Base-by-base conservation (phyloP, 2,888 invertebrate genomes). In the Apodemia mormo region DNA sequence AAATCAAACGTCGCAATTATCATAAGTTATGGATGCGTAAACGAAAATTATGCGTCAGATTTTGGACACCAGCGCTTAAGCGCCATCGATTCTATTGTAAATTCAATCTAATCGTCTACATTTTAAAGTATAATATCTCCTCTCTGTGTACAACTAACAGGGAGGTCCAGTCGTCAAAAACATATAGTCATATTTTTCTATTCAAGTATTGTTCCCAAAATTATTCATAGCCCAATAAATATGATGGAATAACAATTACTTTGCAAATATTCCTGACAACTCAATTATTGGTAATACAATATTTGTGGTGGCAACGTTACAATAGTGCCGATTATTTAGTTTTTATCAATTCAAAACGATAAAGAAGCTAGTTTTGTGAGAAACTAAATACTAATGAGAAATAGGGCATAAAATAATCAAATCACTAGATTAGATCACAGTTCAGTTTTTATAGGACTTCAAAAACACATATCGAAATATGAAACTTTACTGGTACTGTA, bases 161-260 rank as follows among this genome's bases (percentile, higher is more conserved):
- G 90, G 90, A 83, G 91, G 91, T 90, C 92, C 81, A 69, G 73
- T 72, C 83, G 78, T 90, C 88, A 88, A 79, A 83, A 73, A 80
- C 82, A 22, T 22, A 22, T 22, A 90, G 90, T 91, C 90, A 92
- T 88, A 90, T 87, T 82, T 82, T 33, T 66, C 74, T 64, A 37
- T 64, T 64, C 33, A 33, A 37, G 14, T 64, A 80, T 84, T 84
- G 80, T 83, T 68, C 45, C 66, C 72, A 78, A 81, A 75, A 73
- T 22, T 75, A 78, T 82, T 84, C 82, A 85, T 82, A 87, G 86
- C 86, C 85, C 88, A 86, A 72, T 85, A 85, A 83, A 82, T 81
- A 81, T 81, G 75, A 78, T 81, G 68, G 79, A 82, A 81, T 76
- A 80, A 81, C 86, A 89, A 90, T 90, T 89, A 86, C 80, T 84